Evolutionary conservation across 2,113 vertebrate genomes (phyloP).

Genomic region (Psophia crepitans): DNA sequence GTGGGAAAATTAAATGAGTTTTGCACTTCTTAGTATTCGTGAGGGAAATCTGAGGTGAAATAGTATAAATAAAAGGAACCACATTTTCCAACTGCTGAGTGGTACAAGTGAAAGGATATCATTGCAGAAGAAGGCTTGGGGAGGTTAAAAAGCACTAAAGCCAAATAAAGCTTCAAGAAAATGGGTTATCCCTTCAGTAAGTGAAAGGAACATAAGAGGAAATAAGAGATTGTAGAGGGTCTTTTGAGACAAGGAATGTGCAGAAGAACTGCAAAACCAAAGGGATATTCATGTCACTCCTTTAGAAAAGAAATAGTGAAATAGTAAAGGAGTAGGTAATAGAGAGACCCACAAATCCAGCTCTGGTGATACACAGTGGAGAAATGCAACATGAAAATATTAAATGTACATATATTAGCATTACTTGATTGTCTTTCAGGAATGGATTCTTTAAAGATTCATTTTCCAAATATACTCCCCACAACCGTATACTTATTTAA

Average conservation of each 20-base stretch:
- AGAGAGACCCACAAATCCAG: background rate
- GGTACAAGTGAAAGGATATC: background rate
- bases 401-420: background rate
- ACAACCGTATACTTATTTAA: background rate
- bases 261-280: background rate
- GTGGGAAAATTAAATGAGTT: constrained; percentile 51
- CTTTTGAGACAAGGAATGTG: background rate
- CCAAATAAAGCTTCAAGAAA: background rate
- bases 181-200: background rate
- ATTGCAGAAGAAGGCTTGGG: background rate
- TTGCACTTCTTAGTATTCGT: background rate
- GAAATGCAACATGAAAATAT: background rate
- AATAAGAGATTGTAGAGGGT: background rate
- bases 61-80: constrained; percentile 8
- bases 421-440: background rate
- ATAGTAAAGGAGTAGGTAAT: background rate
- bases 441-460: background rate
- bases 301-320: background rate
- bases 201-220: background rate
- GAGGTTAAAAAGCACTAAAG: background rate
- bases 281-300: background rate
- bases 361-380: background rate
- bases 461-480: background rate
- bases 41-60: constrained; percentile 21
- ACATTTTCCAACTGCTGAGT: background rate